These are phyloP conservation scores for Anneissia japonica DNA, from an alignment of 35 echinoderm and acorn worm species.

Conservation along the genomic window DNA sequence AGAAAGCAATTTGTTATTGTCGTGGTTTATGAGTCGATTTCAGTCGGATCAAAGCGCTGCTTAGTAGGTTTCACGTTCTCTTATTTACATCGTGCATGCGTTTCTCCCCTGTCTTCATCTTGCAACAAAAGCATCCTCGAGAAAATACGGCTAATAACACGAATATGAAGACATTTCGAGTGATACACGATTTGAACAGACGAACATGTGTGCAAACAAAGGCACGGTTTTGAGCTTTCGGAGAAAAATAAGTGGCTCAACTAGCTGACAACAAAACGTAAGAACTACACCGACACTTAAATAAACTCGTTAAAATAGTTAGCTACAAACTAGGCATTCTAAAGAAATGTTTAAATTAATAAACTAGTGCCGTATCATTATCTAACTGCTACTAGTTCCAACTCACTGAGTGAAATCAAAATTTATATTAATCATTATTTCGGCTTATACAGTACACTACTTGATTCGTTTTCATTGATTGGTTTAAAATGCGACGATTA, in stretches of 20 bases:
- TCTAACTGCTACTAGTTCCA: too few species aligned
- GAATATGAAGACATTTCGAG: not conserved
- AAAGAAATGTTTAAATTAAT: too few species aligned
- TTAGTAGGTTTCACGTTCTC: not conserved
- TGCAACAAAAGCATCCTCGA: not conserved
- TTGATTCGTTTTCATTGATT: too few species aligned
- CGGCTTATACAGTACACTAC: too few species aligned
- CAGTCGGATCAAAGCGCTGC: not conserved
- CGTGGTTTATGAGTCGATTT: not conserved
- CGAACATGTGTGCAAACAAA: not conserved
- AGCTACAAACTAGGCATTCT: too few species aligned
- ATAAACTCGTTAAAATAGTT: too few species aligned
- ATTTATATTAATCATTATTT: too few species aligned
- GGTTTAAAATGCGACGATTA: too few species aligned
- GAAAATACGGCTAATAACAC: not conserved
- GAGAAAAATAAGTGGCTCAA: not conserved
- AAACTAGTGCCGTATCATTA: too few species aligned
- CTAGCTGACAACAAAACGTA: not conserved
- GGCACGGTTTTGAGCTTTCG: not conserved
- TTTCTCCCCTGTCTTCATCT: not conserved
- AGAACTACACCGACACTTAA: not conserved
- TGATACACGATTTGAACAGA: not conserved
- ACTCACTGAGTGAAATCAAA: too few species aligned
- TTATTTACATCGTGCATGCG: not conserved
- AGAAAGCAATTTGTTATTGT: slow-evolving; percentile 2